Evolutionary conservation across 2,888 invertebrate species (phyloP).

Genomic region (Yponomeuta cagnagella): DNA sequence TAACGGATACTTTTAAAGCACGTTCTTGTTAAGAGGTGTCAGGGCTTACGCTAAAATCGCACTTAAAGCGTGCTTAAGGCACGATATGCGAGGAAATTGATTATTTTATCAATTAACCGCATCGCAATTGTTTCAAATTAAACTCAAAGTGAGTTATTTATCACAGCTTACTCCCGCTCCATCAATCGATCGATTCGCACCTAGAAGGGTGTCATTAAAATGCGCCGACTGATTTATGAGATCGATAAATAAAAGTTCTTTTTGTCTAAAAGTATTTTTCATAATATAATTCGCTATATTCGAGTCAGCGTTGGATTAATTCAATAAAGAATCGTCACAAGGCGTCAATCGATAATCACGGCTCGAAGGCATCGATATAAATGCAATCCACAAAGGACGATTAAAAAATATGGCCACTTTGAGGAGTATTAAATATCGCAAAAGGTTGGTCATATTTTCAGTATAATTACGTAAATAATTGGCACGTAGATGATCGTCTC

Average conservation of each 20-base stretch:
- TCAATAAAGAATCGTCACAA: neutral
- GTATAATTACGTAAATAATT: conserved; percentile 75
- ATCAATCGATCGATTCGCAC: neutral
- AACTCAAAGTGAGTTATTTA: conserved; percentile 11
- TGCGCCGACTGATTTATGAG: neutral
- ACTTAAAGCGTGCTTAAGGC: conserved; percentile 1
- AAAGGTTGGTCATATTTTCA: conserved; percentile 67
- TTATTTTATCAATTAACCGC: conserved; percentile 13
- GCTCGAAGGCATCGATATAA: conserved; percentile 43
- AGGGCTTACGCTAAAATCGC: conserved; percentile 19
- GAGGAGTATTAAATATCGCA: conserved; percentile 59
- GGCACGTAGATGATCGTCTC: conserved; percentile 64
- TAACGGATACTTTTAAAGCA: conserved; percentile 41
- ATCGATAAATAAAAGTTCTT: conserved; percentile 1
- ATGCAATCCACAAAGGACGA: conserved; percentile 42
- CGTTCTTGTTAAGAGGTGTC: conserved; percentile 33
- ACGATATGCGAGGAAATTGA: conserved; percentile 12
- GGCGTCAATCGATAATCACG: conserved; percentile 1
- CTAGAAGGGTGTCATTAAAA: conserved; percentile 2
- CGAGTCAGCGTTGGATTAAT: neutral
- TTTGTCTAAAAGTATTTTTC: neutral
- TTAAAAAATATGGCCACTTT: conserved; percentile 62
- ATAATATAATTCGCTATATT: neutral
- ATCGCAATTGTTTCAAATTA: conserved; percentile 12
- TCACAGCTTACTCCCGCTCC: conserved; percentile 2